Base-by-base conservation (phyloP, 2,888 invertebrate genomes). In the Isoperla grammatica region DNA sequence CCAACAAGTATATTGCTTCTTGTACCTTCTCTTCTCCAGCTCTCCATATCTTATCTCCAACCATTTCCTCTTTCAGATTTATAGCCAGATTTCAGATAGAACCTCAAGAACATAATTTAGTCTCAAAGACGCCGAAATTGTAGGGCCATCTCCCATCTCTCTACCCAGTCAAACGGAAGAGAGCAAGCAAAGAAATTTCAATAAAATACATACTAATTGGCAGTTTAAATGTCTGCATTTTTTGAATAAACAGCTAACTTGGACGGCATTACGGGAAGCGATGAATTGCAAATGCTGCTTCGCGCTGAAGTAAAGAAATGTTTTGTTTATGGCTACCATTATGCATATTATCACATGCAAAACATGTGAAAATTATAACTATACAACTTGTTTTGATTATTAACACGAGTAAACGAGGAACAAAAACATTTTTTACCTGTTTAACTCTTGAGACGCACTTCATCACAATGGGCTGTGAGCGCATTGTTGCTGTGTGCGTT, bases 61-160 rank as follows among this genome's bases (percentile, higher is more conserved):
- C 45, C 19, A 45, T 45, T 45, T 45, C 45, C 45, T 45, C 45
- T 45, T 11, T 11, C 19, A 45, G 45, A 45, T 45, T 45, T 45
- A 45, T 45, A 45, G 45, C 19, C 45, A 45, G 45, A 45, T 45
- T 45, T 45, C 45, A 45, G 45, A 45, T 15, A 17, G 45, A 17
- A 45, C 45, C 17, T 19, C 11, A 45, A 45, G 45, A 45, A 13
- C 45, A 45, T 45, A 45, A 17, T 45, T 45, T 40, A 40, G n/a
- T 15, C 15, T 45, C 45, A 45, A 45, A 45, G 45, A 45, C 15
- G 45, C 45, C 45, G 45, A 45, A 45, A 15, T 45, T 45, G 45
- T 45, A 45, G 15, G 15, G 40, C 15, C 15, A 45, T 45, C 45
- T 11, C 15, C 29, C 29, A 29, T 29, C 29, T 29, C 29, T 29